These are phyloP conservation scores for Onychomys arenicola DNA, from an alignment of 2,797 vertebrate species.

Conservation along the genomic window DNA sequence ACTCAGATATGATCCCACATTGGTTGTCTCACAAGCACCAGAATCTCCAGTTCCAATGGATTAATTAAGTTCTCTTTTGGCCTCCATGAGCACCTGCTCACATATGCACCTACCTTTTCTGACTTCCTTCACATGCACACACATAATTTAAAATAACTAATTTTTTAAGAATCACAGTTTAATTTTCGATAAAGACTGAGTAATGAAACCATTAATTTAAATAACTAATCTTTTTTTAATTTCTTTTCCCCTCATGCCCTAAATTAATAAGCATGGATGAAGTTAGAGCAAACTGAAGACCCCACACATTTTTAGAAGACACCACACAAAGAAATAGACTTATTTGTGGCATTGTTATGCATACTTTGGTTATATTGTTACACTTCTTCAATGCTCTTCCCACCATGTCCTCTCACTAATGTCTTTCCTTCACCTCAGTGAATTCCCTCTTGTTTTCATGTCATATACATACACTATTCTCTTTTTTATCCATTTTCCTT, in stretches of 20 bases:
- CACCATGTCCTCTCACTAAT: neutral
- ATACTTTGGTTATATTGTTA: neutral
- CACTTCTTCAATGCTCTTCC: too few relatives aligned
- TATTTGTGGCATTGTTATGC: neutral
- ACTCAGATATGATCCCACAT: neutral
- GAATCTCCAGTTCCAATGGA: neutral
- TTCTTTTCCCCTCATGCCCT: neutral
- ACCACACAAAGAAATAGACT: neutral
- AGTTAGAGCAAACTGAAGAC: constrained; percentile 58
- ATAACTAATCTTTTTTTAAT: constrained; percentile 55
- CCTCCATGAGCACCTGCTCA: too few relatives aligned
- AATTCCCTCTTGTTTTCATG: neutral
- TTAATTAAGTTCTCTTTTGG: neutral
- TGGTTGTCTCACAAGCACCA: neutral
- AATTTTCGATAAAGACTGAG: constrained; percentile 71
- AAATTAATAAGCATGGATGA: constrained; percentile 67
- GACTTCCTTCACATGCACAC: neutral
- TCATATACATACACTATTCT: too few relatives aligned
- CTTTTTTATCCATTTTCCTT: neutral
- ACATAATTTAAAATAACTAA: neutral
- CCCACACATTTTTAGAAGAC: neutral
- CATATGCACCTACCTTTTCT: neutral
- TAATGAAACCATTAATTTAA: constrained; percentile 79
- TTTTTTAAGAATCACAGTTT: constrained; percentile 53
- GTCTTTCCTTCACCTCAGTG: neutral